Base-by-base conservation (phyloP, 2,113 vertebrate species). In the Rhagologus leucostigma region DNA sequence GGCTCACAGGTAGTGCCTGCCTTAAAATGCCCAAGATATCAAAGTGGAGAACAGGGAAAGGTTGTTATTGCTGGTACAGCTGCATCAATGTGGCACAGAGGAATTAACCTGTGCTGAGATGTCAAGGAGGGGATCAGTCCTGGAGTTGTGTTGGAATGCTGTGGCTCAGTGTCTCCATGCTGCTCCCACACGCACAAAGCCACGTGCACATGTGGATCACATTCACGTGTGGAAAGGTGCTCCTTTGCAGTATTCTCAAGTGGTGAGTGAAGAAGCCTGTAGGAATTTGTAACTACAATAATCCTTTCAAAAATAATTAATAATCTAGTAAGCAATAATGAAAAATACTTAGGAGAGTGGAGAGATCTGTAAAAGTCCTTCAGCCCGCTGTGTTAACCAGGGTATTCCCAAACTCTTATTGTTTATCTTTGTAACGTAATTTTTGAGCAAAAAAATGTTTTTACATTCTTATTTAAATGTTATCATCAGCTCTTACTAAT, bases 241-340 rank as follows among this genome's bases (percentile, higher is more conserved):
- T 76, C 2, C 1, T 46, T 33, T 76, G 39, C 30, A 11, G 16
- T 75, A 33, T 59, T 83, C 71, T 52, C 68, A 84, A 80, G 90
- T 44, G 83, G 60, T 44, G 33, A 84, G 59, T 70, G 86, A 90
- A 64, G 33, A 64, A 94, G 18, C 24, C 67, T 3, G 59, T 2
- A 87, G 69, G 56, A 84, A 81, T 95, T 74, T 70, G 20, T 65
- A 73, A 11, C 50, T 70, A 59, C 18, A 47, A 81, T 88, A 86
- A 93, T 74, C 44, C 60, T 84, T 94, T 81, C 75, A 89, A 89
- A 93, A 90, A 62, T 33, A 88, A 83, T 86, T 84, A 74, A 71
- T 47, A 44, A 73, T 77, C 68, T 70, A 50, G 35, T 47, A 92
- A 86, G 30, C 24, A 74, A 74, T 70, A 88, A 95, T 52, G 30